Base-by-base conservation (phyloP, 2,113 vertebrate genomes). In the Uria aalge region DNA sequence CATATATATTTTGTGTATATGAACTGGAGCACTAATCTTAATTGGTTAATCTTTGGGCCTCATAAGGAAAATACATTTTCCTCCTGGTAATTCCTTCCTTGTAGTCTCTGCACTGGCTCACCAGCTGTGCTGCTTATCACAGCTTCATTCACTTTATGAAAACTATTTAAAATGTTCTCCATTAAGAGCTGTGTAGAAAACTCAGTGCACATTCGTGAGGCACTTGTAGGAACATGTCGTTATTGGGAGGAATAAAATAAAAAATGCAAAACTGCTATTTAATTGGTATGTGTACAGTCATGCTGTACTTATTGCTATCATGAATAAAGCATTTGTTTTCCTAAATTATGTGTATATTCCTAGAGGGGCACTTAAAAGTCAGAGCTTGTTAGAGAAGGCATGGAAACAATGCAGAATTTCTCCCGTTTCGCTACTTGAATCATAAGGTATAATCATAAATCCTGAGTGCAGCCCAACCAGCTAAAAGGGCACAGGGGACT, bases 271-370 rank as follows among this genome's bases (percentile, higher is more conserved):
- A 47, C 47, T 89, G 38, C 55, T 52, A 50, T 77, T 88, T 26
- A 67, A 12, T 47, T 74, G 30, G 34, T 92, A 84, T 64, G 30
- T 81, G 56, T 57, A 90, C 48, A 86, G 62, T 38, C 48, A 74
- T 68, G 27, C 56, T 86, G 68, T 88, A 80, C 41, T 94, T 90
- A 90, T 47, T 93, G 41, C 75, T 87, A 67, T 78, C 85, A 91
- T 92, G 85, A 95, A 94, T 91, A 95, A 91, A 81, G 86, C 56
- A 93, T 94, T 95, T 94, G 85, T 93, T 94, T 95, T 93, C 63
- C 88, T 86, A 94, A 96, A 92, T 80, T 95, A 50, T 88, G 74
- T 90, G 34, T 85, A 66, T 96, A 94, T 91, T 96, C 85, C 96
- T 96, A 80, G 82, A 77, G 55, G 90, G 10, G 23, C 71, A 78